phyloP scores from a whole-genome alignment of 2,113 vertebrate species.

The Elephantulus edwardii region DNA sequence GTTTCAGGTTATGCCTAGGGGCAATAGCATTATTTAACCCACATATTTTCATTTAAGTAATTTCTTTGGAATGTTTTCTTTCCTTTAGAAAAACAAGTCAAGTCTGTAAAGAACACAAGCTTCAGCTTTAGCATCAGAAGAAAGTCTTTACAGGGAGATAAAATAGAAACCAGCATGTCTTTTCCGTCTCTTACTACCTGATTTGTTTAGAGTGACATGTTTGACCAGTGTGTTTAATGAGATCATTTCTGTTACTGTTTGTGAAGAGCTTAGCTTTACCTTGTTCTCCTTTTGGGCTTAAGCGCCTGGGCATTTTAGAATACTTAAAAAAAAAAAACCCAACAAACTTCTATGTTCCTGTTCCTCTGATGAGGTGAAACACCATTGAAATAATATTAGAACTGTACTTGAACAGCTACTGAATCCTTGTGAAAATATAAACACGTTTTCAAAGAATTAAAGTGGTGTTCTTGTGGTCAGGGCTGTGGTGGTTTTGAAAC shows the following conservation, averaged over 20 bases:
- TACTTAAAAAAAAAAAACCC: background rate
- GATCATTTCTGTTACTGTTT: slow-evolving; percentile 36
- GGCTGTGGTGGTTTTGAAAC: slow-evolving; percentile 20
- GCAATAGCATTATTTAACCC: background rate
- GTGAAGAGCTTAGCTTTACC: slow-evolving; percentile 31
- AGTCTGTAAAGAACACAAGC: background rate
- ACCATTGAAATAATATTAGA: background rate
- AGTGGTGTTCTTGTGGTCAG: background rate
- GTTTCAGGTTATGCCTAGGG: slow-evolving; percentile 2
- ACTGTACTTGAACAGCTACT: background rate
- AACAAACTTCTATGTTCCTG: background rate
- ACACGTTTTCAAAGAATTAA: background rate
- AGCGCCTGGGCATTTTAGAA: slow-evolving; percentile 45
- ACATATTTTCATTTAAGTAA: slow-evolving; percentile 20
- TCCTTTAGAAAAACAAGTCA: slow-evolving; percentile 19
- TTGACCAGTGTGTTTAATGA: slow-evolving; percentile 39
- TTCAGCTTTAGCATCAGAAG: slow-evolving; percentile 27
- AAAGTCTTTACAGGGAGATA: slow-evolving; percentile 38
- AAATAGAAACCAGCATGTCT: background rate
- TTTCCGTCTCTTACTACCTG: background rate
- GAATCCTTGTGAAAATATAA: slow-evolving; percentile 14
- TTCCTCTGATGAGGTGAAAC: slow-evolving; percentile 4
- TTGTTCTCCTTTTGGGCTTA: slow-evolving; percentile 43
- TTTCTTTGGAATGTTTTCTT: slow-evolving; percentile 48
- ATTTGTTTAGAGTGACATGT: slow-evolving; percentile 43